Conservation (phyloP, 2,888 invertebrate species). For the Aleiodes alternator region DNA sequence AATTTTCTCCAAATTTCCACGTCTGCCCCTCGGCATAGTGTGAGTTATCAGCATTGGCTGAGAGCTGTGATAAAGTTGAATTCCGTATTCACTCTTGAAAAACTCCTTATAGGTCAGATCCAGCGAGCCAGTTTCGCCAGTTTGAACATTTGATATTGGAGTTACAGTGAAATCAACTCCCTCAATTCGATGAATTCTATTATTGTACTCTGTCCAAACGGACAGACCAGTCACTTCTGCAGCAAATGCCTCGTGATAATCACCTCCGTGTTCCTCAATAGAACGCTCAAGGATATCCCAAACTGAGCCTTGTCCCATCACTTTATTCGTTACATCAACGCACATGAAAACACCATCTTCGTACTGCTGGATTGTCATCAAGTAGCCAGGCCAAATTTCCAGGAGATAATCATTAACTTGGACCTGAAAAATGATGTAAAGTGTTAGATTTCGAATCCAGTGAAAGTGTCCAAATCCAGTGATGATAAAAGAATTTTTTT, state of each 20-base stretch:
- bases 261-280: slow-evolving; percentile 75
- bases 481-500: too few relatives aligned
- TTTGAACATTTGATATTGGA: slow-evolving; percentile 66
- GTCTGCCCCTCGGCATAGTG: slow-evolving; percentile 83
- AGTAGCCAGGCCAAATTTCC: slow-evolving; percentile 89
- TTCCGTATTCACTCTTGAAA: slow-evolving; percentile 82
- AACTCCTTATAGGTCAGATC: slow-evolving; percentile 80
- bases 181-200: slow-evolving; percentile 84
- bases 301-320: slow-evolving; percentile 86
- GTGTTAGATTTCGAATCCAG: too few relatives aligned
- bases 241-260: slow-evolving; percentile 73
- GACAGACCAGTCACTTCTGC: slow-evolving; percentile 76
- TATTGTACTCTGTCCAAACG: slow-evolving; percentile 88
- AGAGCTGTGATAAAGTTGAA: slow-evolving; percentile 78
- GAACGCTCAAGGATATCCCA: slow-evolving; percentile 79
- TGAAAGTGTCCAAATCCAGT: too few relatives aligned
- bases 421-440: not conserved
- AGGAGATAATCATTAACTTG: slow-evolving; percentile 80
- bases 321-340: slow-evolving; percentile 88
- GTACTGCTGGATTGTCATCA: slow-evolving; percentile 90
- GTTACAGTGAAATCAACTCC: slow-evolving; percentile 81
- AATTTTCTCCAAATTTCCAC: slow-evolving; percentile 82
- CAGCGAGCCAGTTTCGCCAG: slow-evolving; percentile 70
- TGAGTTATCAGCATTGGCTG: slow-evolving; percentile 90
- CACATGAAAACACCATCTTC: slow-evolving; percentile 86